Conservation (phyloP, 2,113 vertebrate genomes). For the Carassius auratus region DNA sequence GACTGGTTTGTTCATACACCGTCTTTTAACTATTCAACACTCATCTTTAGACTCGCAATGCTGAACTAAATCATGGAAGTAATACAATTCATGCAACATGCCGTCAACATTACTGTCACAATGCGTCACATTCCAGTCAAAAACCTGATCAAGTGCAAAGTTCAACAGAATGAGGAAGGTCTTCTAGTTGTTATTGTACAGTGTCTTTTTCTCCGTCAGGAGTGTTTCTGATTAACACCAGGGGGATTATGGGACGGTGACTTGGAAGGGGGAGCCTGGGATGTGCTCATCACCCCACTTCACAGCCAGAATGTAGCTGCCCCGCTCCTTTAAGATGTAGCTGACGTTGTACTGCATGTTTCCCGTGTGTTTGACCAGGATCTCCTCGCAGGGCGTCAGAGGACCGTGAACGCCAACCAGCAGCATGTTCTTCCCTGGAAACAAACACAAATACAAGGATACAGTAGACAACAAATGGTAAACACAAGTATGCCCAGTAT, state of each 20-base stretch:
- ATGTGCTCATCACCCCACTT: conserved; percentile 98
- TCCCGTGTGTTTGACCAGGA: conserved; percentile 91
- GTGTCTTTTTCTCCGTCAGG: not conserved
- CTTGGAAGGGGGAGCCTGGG: conserved; percentile 91
- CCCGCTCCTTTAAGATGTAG: conserved; percentile 92
- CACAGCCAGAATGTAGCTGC: conserved; percentile 88
- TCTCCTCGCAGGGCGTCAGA: conserved; percentile 92
- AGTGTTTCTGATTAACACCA: not conserved
- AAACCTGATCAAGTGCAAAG: conserved; percentile 62
- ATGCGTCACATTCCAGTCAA: conserved; percentile 27
- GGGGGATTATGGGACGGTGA: conserved; percentile 83
- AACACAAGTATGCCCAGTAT: too few species aligned
- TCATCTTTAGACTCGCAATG: not conserved
- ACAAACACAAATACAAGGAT: not conserved
- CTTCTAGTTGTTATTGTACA: not conserved
- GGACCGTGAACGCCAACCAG: conserved; percentile 92
- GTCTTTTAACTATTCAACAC: not conserved
- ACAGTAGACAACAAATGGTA: too few species aligned
- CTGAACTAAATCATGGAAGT: too few species aligned
- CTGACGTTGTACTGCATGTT: conserved; percentile 90
- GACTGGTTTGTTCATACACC: conserved; percentile 25
- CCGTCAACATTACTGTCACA: not conserved
- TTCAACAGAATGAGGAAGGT: conserved; percentile 30
- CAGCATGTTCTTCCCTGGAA: conserved; percentile 92
- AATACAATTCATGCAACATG: conserved; percentile 21